Base-by-base conservation (phyloP, 1,140 invertebrate genomes). In the Hyposmocoma kahamanoa region DNA sequence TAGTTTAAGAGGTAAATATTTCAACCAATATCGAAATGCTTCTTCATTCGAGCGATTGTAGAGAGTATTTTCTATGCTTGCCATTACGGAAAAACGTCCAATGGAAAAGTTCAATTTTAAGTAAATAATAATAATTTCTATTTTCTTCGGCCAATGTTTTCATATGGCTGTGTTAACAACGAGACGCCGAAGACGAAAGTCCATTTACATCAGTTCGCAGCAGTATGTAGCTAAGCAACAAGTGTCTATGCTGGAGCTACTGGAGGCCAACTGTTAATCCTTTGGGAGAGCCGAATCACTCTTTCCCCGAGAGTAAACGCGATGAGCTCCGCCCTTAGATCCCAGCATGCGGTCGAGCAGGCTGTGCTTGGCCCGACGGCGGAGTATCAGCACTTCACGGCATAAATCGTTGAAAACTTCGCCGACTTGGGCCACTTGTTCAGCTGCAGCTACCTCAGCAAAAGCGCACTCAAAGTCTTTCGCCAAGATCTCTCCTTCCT, bases 401-500 rank as follows among this genome's bases (percentile, higher is more conserved):
- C 94, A 95, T 3, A 96, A 88, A 61, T 96, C 94, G 62, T 93
- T 91, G 82, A 96, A 96, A 3, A 93, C 94, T 43, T 95, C 93
- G 1, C 93, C 93, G 2, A 97, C 92, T 61, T 90, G 90, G 47
- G 86, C 87, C 18, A 95, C 93, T 83, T 96, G 94, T 78, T 96
- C 95, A 0, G 95, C 94, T 0, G 95, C 95, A 0, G 94, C 92
- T n/a, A 96, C 92, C 86, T 97, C 95, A n/a, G 90, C 90, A 77
- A 96, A 97, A 68, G 90, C 92, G 74, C 94, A 95, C 65, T 96
- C 95, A 55, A 93, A 93, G 69, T 96, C 94, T 77, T 95, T 95
- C 0, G 94, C 94, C 24, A 96, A 82, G 56, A 95, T 95, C 79
- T 95, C 94, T 15, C 95, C 94, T 84, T 98, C 96, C 59, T 96